These are phyloP conservation scores for Thryonomys swinderianus DNA, from an alignment of 2,113 vertebrate species.

Conservation along the genomic window DNA sequence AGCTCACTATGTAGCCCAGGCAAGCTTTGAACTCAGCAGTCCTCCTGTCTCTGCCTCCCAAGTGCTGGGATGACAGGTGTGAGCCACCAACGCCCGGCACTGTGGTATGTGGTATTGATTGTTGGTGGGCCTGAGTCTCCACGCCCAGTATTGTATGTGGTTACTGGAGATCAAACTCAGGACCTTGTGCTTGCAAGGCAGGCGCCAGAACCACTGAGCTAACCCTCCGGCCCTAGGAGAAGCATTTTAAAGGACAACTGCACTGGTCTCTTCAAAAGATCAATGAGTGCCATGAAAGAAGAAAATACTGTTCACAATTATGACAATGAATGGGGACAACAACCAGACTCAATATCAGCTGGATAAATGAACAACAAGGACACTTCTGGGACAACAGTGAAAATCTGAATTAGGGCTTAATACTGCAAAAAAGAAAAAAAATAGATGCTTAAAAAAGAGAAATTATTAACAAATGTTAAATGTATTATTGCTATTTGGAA, in stretches of 20 bases:
- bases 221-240: neutral
- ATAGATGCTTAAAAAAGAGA: neutral
- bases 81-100: no score
- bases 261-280: neutral
- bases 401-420: neutral
- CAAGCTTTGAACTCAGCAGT: no score
- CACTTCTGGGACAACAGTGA: neutral
- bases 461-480: constrained; percentile 29
- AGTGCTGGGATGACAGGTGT: no score
- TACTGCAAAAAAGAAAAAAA: neutral
- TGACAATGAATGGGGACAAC: constrained; percentile 6
- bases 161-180: no score
- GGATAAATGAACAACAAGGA: neutral
- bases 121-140: no score
- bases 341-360: neutral
- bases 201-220: no score
- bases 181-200: no score
- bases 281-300: constrained; percentile 40
- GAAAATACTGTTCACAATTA: constrained; percentile 2
- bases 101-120: no score
- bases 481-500: constrained; percentile 6
- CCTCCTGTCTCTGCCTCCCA: no score
- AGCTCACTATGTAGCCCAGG: no score
- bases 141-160: no score
- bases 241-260: neutral